Evolutionary conservation across 2,888 invertebrate species (phyloP), one percentile per base, ranked within the genome.

Genomic region (Drosophila phalerata): DNA sequence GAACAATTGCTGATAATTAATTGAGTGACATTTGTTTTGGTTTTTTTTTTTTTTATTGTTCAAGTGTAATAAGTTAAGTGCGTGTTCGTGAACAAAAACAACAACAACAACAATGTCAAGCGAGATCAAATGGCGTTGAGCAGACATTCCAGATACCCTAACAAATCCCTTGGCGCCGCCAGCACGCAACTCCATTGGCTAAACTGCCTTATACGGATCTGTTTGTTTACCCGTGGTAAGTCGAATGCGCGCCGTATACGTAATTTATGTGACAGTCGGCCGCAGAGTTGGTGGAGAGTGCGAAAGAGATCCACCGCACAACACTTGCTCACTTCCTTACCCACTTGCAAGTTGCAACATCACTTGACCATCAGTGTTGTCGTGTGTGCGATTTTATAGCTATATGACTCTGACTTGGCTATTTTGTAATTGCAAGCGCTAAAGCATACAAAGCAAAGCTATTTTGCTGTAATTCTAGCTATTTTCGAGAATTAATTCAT

Each of bases 161-260:
- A 60, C 47, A 71, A 79, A 56, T 79, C 77, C 72, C 72, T 45
- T 34, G 49, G 73, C 75, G 68, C 66, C 56, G 74, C 55, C 66
- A 63, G 72, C 81, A 70, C 70, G 52, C 84, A 79, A 71, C 69
- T 69, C 64, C 64, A 47, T 32, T 85, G 82, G 86, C 72, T 83
- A 61, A 58, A 77, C 61, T 88, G 77, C 43, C 61, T 83, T 53
- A 69, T 84, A 65, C 69, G 70, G 45, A 63, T 84, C 52, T 77
- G 86, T 38, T 60, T 84, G 61, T 75, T 84, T 42, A 52, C 69
- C 40, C 49, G 72, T 68, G 83, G 83, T 84, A 67, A 84, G 83
- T 84, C 53, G 19, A 40, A 71, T 45, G 60, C 52, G 56, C 49
- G 22, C 17, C 57, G 57, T 85, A 81, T 85, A 66, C 73, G 68